Conservation (phyloP, 35 echinoderm and acorn worm genomes). For the Acanthaster planci region DNA sequence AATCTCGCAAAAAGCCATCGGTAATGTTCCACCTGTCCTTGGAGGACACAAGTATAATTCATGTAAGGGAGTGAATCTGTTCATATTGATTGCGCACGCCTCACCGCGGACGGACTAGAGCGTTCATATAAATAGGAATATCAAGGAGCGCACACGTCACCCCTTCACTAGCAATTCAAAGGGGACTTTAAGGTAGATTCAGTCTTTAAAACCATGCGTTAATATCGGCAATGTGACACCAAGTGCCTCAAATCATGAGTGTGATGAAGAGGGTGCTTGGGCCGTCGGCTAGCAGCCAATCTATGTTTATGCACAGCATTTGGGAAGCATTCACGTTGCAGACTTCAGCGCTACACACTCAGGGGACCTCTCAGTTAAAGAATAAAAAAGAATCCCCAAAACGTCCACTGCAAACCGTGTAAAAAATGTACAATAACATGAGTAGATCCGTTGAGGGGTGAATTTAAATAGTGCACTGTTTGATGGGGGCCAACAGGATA, state of each 20-base stretch:
- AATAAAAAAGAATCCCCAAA: not conserved
- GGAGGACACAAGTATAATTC: not conserved
- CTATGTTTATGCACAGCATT: not conserved
- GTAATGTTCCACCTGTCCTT: not conserved
- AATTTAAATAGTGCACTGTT: no score
- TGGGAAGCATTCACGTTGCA: not conserved
- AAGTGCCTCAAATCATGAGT: conserved; percentile 1
- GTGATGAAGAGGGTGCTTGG: conserved; percentile 21
- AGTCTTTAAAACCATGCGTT: not conserved
- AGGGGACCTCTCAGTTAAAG: conserved; percentile 2
- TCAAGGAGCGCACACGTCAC: not conserved
- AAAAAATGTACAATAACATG: no score
- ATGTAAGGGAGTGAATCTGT: not conserved
- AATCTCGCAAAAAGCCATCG: no score
- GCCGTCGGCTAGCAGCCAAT: not conserved
- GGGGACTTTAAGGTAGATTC: not conserved
- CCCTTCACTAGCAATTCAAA: not conserved
- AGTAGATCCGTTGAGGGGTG: no score
- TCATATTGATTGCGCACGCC: not conserved
- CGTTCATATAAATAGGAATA: not conserved
- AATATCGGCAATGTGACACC: conserved; percentile 14
- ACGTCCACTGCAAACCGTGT: not conserved
- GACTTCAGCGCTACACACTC: not conserved
- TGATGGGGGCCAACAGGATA: no score
- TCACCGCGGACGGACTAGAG: not conserved